A percentile compares a stretch with the other conserved stretches of the same genome.
Evolutionary conservation across 2,113 vertebrate species (phyloP).

Genomic region (Nansenia antarctica): DNA sequence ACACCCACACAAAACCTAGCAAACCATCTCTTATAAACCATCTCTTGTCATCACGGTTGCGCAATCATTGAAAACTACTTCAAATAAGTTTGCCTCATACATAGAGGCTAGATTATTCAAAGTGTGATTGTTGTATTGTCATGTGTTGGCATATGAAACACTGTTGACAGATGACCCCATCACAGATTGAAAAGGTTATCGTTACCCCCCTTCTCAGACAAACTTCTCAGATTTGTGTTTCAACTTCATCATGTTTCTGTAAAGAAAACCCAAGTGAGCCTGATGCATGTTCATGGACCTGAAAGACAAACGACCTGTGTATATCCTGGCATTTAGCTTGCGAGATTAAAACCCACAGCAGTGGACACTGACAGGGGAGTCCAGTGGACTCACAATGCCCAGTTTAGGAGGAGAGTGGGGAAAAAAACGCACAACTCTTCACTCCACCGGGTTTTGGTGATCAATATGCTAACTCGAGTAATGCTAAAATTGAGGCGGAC

Average conservation of each 20-base stretch:
- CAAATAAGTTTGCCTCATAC: neutral
- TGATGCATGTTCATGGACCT: slow-evolving; percentile 14
- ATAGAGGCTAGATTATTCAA: neutral
- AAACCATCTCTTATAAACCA: too few species aligned
- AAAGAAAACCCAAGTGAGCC: neutral
- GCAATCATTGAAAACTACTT: slow-evolving; percentile 7
- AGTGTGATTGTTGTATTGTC: neutral
- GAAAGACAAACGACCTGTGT: slow-evolving; percentile 43
- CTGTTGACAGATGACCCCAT: neutral
- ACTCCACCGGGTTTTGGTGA: slow-evolving; percentile 71
- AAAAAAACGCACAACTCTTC: slow-evolving; percentile 69
- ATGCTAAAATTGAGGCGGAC: slow-evolving; percentile 74
- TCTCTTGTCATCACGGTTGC: slow-evolving; percentile 14
- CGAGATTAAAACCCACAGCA: slow-evolving; percentile 57
- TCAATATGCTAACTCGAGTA: slow-evolving; percentile 83
- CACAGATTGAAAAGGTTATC: neutral
- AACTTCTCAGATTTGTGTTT: neutral
- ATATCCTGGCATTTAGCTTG: slow-evolving; percentile 40
- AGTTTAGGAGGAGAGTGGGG: slow-evolving; percentile 52
- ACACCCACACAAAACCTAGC: slow-evolving; percentile 25
- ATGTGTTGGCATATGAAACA: neutral
- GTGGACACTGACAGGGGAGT: slow-evolving; percentile 67
- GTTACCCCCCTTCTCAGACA: neutral
- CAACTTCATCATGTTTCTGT: neutral
- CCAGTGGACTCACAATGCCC: slow-evolving; percentile 58